Evolutionary conservation across 2,113 vertebrate species (phyloP).

Genomic region (Chaenocephalus aceratus): DNA sequence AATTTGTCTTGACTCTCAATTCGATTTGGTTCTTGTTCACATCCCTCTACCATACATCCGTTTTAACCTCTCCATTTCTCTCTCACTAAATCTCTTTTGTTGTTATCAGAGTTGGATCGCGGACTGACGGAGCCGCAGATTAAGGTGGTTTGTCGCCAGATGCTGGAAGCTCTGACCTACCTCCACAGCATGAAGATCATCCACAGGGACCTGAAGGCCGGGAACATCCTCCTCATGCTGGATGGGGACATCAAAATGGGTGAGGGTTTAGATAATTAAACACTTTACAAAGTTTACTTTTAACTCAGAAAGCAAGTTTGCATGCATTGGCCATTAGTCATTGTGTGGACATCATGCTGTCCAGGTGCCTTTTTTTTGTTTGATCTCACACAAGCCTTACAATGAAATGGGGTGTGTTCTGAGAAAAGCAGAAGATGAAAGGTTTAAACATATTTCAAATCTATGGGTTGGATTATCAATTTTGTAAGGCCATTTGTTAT

Average conservation of each 20-base stretch:
- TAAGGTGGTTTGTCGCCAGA: constrained; percentile 93
- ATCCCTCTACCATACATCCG: not conserved
- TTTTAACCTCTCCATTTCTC: not conserved
- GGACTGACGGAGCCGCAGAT: constrained; percentile 94
- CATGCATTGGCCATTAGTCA: fast-evolving
- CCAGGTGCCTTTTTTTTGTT: not conserved
- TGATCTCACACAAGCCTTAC: not conserved
- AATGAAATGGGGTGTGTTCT: not conserved
- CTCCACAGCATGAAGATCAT: constrained; percentile 96
- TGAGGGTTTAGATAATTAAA: constrained; percentile 72
- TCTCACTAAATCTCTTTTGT: not conserved
- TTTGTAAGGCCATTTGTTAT: not conserved
- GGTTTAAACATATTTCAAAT: not conserved
- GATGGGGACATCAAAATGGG: constrained; percentile 96
- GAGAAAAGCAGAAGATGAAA: not conserved
- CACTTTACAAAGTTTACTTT: not conserved
- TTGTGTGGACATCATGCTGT: not conserved
- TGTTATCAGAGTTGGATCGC: constrained; percentile 90
- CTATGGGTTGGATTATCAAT: not conserved
- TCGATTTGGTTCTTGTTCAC: not conserved
- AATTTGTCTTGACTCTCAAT: not conserved
- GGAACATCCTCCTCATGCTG: constrained; percentile 94
- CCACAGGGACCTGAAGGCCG: constrained; percentile 97
- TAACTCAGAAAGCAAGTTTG: not conserved
- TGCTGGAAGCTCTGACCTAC: constrained; percentile 93